A percentile compares a stretch with the other conserved stretches of the same genome.
These are phyloP conservation scores for Nycticebus coucang DNA, from an alignment of 2,113 vertebrate species.

Conservation along the genomic window DNA sequence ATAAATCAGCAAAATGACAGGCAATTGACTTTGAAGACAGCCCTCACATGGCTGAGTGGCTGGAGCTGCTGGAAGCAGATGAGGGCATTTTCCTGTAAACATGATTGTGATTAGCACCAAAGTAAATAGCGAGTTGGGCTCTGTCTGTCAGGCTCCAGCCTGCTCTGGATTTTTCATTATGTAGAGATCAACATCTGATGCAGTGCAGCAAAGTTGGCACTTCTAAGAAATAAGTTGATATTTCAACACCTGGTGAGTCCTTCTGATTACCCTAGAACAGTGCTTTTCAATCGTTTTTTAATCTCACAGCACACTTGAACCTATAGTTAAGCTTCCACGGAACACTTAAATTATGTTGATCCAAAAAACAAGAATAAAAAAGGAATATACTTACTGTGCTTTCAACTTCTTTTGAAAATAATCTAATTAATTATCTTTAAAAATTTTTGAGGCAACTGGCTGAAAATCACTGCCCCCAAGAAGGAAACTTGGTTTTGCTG, in stretches of 20 bases:
- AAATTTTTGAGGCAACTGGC: no score
- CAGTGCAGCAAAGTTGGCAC: neutral
- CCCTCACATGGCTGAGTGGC: slow-evolving; percentile 74
- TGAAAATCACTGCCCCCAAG: neutral
- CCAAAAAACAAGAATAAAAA: no score
- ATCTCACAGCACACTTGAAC: no score
- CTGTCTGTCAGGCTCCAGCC: slow-evolving; percentile 25
- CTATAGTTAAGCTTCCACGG: no score
- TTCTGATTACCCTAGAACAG: neutral
- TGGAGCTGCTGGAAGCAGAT: slow-evolving; percentile 79
- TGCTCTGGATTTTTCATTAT: slow-evolving; percentile 13
- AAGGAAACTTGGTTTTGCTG: neutral
- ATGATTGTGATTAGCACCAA: slow-evolving; percentile 78
- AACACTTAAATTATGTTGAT: no score
- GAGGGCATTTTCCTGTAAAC: slow-evolving; percentile 82
- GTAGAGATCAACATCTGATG: neutral
- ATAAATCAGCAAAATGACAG: slow-evolving; percentile 78
- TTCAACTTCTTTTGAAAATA: no score
- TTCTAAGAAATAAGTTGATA: neutral
- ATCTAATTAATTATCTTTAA: no score
- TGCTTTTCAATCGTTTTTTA: no score
- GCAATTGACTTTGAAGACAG: slow-evolving; percentile 81
- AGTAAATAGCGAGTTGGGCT: slow-evolving; percentile 53
- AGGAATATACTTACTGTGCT: no score
- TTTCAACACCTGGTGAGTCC: neutral